A percentile compares a stretch with the other conserved stretches of the same genome.
Conservation (phyloP, 64 coral and sea anemone species). For the Montipora efflorescens region DNA sequence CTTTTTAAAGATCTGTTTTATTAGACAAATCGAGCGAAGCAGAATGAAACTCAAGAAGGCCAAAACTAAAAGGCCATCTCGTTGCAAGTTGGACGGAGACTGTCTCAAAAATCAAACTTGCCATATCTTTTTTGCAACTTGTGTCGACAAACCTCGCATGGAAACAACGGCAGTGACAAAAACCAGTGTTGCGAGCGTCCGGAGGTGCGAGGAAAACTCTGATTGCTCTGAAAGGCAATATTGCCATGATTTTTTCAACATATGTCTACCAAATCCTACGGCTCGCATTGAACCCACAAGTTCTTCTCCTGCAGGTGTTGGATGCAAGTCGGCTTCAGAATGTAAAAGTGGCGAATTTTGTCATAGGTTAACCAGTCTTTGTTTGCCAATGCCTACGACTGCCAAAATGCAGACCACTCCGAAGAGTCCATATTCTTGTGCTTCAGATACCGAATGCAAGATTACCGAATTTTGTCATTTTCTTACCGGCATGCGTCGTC, state of each 20-base stretch:
- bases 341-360: slow-evolving; percentile 37
- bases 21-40: background rate
- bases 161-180: background rate
- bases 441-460: slow-evolving; percentile 35
- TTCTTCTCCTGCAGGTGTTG: background rate
- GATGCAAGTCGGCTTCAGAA: slow-evolving; percentile 5
- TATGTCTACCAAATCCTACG: slow-evolving; percentile 34
- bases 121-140: slow-evolving; percentile 25
- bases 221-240: slow-evolving; percentile 27
- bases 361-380: slow-evolving; percentile 26
- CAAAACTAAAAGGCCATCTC: background rate
- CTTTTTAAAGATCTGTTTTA: slow-evolving; percentile 11
- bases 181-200: background rate
- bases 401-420: background rate
- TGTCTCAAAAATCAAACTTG: slow-evolving; percentile 32
- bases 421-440: background rate
- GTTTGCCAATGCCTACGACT: slow-evolving; percentile 14
- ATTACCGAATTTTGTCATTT: slow-evolving; percentile 54
- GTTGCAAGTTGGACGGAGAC: background rate
- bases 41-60: slow-evolving; percentile 1
- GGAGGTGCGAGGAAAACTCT: background rate
- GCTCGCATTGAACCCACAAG: background rate
- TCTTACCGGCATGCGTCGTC: slow-evolving; percentile 11
- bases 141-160: background rate
- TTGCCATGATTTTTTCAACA: slow-evolving; percentile 43